Conservation (phyloP, 2,888 invertebrate species). For the Acleris sparsana region DNA sequence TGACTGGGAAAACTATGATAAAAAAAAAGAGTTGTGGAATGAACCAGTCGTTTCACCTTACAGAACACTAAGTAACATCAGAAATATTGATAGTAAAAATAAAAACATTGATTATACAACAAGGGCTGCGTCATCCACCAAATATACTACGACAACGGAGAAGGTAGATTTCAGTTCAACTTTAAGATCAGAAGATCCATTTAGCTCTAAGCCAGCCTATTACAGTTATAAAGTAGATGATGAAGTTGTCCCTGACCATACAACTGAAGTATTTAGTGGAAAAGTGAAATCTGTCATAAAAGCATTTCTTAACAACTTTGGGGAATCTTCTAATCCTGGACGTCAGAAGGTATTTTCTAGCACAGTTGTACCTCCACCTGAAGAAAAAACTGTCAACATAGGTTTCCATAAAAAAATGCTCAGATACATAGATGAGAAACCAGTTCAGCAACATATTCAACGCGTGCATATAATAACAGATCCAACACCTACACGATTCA, state of each 20-base stretch:
- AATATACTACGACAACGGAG: constrained; percentile 46
- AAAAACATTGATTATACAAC: constrained; percentile 50
- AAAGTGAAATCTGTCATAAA: constrained; percentile 70
- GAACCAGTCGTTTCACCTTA: constrained; percentile 80
- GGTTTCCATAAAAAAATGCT: constrained; percentile 67
- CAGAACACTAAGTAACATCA: constrained; percentile 75
- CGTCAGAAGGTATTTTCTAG: constrained; percentile 42
- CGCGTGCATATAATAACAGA: constrained; percentile 70
- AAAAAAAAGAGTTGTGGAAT: constrained; percentile 53
- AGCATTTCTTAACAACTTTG: constrained; percentile 67
- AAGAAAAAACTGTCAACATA: constrained; percentile 63
- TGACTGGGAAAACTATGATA: constrained; percentile 44
- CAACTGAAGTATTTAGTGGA: constrained; percentile 71
- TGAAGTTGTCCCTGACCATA: constrained; percentile 65
- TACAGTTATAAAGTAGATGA: constrained; percentile 70
- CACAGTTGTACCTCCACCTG: constrained; percentile 49
- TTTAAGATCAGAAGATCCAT: constrained; percentile 47
- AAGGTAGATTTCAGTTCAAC: constrained; percentile 44
- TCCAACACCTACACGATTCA: constrained; percentile 49
- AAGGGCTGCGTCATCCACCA: constrained; percentile 51
- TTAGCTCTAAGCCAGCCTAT: constrained; percentile 60
- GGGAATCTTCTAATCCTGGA: constrained; percentile 48
- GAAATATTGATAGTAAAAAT: constrained; percentile 50
- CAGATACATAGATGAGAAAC: constrained; percentile 61
- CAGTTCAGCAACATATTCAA: constrained; percentile 57